Base-by-base conservation (phyloP, 2,888 invertebrate genomes). In the Erynnis tages region DNA sequence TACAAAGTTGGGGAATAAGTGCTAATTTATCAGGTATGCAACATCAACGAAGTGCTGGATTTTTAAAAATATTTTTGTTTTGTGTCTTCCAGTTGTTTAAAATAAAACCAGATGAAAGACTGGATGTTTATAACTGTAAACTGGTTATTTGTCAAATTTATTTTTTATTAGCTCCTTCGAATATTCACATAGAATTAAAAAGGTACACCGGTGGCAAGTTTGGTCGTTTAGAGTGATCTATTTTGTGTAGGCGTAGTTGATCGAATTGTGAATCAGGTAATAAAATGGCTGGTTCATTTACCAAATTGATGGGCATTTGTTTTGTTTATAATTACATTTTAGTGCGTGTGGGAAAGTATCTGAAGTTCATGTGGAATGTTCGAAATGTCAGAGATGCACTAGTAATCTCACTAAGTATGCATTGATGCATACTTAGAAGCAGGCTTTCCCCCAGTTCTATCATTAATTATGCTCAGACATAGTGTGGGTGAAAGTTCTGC, bases 371-470 rank as follows among this genome's bases (percentile, higher is more conserved):
- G 53, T 61, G 66, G 67, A 65, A 71, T 73, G 67, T 69, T 60
- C 59, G 66, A 60, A 57, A 62, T 67, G 65, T 73, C 61, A 71
- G 75, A 76, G 70, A 78, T 80, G 78, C 76, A 77, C 72, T 69
- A 76, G 69, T 79, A 78, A 77, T 75, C 80, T 71, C 71, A 60
- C 62, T 53, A 61, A 58, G 59, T 64, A 64, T 59, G 58, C 55
- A 65, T 56, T 47, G 41, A 41, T 41, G 49, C 49, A 49, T 49
- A 37, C 43, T 50, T 44, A 43, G 19, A 17, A 47, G 50, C 56
- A 54, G 54, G 60, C 67, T 67, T 65, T 66, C 66, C 54, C 59
- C 58, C 54, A 50, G 44, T 49, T 46, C 35, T 52, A 59, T 59
- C 54, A 59, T 60, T 56, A 59, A 58, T 65, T 62, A 62, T 60